A percentile compares a stretch with the other conserved stretches of the same genome.
phyloP scores from a whole-genome alignment of 2,113 vertebrate genomes.

The Aix galericulata region DNA sequence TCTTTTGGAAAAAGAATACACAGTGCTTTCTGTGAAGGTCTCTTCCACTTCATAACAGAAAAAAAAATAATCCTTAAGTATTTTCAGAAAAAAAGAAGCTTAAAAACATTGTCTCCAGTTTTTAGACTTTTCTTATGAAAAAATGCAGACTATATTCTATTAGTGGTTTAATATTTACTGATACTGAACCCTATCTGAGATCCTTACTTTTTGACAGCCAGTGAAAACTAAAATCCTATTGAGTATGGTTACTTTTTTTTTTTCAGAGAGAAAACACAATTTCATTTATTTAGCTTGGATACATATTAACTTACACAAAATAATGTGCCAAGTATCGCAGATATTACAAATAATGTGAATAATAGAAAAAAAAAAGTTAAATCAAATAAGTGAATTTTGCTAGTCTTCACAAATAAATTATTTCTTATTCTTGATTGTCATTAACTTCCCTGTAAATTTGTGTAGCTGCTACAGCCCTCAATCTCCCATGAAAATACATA shows the following conservation, averaged over 20 bases:
- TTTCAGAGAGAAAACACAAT: not conserved
- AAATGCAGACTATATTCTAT: not conserved
- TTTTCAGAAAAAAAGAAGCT: not conserved
- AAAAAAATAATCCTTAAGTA: not conserved
- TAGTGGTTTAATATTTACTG: not conserved
- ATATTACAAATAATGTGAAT: not conserved
- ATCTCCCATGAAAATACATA: not conserved
- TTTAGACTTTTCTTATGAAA: not conserved
- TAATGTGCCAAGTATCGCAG: not conserved
- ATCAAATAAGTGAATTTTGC: not conserved
- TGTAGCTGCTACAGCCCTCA: not conserved
- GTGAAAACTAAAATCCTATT: not conserved
- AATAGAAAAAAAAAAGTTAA: not conserved
- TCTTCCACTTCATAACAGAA: not conserved
- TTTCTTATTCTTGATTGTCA: not conserved
- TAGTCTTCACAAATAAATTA: not conserved
- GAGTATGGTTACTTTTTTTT: not conserved
- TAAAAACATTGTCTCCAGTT: not conserved
- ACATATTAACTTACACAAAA: not conserved
- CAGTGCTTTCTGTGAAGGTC: not conserved
- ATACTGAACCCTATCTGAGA: not conserved
- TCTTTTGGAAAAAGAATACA: not conserved
- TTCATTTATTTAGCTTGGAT: not conserved
- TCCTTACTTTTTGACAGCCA: not conserved
- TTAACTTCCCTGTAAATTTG: not conserved